Conservation (phyloP, 2,113 vertebrate species). For the Lontra canadensis region DNA sequence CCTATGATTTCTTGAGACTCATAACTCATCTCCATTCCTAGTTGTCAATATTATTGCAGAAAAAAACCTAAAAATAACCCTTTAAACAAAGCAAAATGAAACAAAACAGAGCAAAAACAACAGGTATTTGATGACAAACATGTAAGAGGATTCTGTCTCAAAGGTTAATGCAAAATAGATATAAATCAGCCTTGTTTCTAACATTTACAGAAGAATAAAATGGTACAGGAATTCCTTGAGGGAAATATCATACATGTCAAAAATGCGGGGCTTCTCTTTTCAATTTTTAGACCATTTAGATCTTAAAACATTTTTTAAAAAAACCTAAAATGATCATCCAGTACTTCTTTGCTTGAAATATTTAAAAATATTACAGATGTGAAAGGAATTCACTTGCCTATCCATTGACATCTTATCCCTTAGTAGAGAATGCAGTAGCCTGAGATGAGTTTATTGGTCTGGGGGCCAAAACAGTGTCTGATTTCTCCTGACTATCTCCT, state of each 20-base stretch:
- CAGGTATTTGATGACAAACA: not conserved
- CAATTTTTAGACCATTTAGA: not conserved
- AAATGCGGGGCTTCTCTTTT: not conserved
- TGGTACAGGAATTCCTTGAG: not conserved
- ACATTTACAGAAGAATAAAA: not conserved
- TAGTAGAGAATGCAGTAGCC: not conserved
- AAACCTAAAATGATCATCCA: not conserved
- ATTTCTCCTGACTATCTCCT: not conserved
- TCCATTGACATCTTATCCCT: not conserved
- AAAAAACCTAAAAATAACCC: not conserved
- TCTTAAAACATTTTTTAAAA: not conserved
- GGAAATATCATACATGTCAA: not conserved
- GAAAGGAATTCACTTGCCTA: not conserved
- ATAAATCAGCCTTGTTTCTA: not conserved
- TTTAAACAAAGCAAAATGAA: not conserved
- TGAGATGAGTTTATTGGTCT: not conserved
- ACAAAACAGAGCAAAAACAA: slow-evolving; percentile 4
- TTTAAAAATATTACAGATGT: not conserved
- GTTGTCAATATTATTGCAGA: not conserved
- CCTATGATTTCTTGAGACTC: not conserved
- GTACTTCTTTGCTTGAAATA: not conserved
- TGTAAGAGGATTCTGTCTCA: not conserved
- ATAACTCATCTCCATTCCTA: not conserved
- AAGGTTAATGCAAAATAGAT: not conserved
- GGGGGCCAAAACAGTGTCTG: not conserved